Evolutionary conservation across 2,797 vertebrate species (phyloP), one percentile per base, ranked within the genome.

Genomic region (Halcyon smyrnensis): DNA sequence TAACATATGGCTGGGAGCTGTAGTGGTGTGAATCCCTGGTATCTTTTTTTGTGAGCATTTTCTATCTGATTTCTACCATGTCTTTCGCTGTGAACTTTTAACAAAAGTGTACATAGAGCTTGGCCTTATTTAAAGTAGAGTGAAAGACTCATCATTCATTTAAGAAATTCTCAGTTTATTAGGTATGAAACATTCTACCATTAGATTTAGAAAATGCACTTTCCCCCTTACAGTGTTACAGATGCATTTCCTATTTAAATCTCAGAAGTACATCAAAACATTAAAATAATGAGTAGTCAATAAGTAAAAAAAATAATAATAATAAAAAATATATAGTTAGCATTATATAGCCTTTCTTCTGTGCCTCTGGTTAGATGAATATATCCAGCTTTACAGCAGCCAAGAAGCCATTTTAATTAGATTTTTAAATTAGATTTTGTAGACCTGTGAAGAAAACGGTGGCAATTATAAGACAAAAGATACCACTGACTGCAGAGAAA

Each of bases 361-460:
- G 25, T 73, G 65, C 19, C 69, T 80, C 65, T 34, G 41, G 46
- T 87, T 43, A 50, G 34, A 86, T 63, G 41, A 82, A 67, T 53
- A 74, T 32, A 16, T 28, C 23, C 32, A 54, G 27, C 24, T 68
- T 59, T 80, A 87, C 36, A 75, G 76, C 34, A 89, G 37, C 39
- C 0, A 1, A 84, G 36, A 45, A 95, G 11, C 12, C 45, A 59
- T 84, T 93, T 95, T 75, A 71, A 89, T 92, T 78, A 74, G 37
- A 84, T 80, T 89, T 94, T 82, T 43, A 63, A 87, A 92, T 87
- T 64, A 77, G 57, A 57, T 90, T 95, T 85, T 78, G 37, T 75
- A 89, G 50, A 81, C 41, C 30, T 81, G 50, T 59, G 64, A 90
- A 71, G 65, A 75, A 50, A 34, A 5, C 8, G 2, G 14, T 0